Evolutionary conservation across 2,113 vertebrate genomes (phyloP).

Genomic region (Tympanuchus pallidicinctus): DNA sequence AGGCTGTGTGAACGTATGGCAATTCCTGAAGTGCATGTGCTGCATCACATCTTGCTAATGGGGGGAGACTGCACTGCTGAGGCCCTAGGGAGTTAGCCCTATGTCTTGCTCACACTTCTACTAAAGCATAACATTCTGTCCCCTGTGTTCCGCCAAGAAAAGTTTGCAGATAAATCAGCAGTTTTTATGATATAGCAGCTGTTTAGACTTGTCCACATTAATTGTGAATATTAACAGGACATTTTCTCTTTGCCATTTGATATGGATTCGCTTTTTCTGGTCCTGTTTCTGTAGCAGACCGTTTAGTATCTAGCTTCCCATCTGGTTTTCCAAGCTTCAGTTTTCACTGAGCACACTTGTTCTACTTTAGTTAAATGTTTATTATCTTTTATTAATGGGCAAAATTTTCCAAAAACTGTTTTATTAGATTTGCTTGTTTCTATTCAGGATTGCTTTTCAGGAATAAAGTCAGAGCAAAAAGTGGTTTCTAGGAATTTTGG

Average conservation of each 20-base stretch:
- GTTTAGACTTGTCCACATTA: neutral
- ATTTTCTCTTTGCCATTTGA: neutral
- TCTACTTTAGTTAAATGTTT: neutral
- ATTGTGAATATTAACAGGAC: neutral
- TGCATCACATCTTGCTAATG: fast-evolving
- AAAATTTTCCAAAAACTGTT: neutral
- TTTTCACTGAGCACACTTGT: neutral
- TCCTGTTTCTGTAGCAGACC: neutral
- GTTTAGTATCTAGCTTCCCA: neutral
- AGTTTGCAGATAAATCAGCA: neutral
- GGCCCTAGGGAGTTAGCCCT: neutral
- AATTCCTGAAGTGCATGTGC: neutral
- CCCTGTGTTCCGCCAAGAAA: neutral
- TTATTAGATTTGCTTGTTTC: neutral
- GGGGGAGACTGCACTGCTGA: neutral
- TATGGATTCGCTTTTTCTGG: neutral
- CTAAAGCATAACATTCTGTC: neutral
- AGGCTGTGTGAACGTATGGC: neutral
- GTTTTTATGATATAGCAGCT: neutral
- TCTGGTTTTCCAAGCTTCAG: neutral
- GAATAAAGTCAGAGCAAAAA: neutral
- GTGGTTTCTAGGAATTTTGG: neutral
- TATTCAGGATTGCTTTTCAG: neutral
- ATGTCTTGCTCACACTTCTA: neutral
- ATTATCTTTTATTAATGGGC: neutral